A percentile compares a stretch with the other conserved stretches of the same genome.
Evolutionary conservation across 2,888 invertebrate species (phyloP).

Genomic region (Arrhopalites spinosus): DNA sequence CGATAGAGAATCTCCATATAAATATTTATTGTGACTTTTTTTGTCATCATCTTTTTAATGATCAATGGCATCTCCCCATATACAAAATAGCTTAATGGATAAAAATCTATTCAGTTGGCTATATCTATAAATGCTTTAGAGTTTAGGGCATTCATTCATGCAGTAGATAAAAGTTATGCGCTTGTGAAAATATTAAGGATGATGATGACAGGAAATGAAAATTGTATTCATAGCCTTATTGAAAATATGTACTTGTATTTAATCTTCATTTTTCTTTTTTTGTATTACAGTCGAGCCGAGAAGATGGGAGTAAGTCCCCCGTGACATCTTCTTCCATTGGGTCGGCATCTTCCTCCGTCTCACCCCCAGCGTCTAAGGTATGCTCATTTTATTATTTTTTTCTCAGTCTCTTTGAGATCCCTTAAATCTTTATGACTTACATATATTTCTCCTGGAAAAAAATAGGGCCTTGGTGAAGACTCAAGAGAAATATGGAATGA

Average conservation of each 20-base stretch:
- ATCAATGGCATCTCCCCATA: too few species aligned
- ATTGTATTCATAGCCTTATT: background rate
- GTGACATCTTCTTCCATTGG: slow-evolving; percentile 61
- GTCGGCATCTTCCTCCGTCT: slow-evolving; percentile 58
- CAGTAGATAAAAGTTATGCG: background rate
- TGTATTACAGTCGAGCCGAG: slow-evolving; percentile 59
- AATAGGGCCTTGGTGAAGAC: too few species aligned
- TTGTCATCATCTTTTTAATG: too few species aligned
- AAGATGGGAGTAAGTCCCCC: slow-evolving; percentile 60
- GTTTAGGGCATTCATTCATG: too few species aligned
- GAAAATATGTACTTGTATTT: background rate
- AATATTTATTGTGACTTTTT: too few species aligned
- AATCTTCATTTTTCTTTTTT: slow-evolving; percentile 31
- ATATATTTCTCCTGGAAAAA: too few species aligned
- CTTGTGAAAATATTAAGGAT: background rate
- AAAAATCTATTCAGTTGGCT: too few species aligned
- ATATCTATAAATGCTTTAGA: too few species aligned
- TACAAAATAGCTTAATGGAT: too few species aligned
- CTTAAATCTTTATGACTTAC: background rate
- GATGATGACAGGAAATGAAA: slow-evolving; percentile 16
- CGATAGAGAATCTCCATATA: too few species aligned
- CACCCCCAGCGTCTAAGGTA: slow-evolving; percentile 56
- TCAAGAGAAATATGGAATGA: too few species aligned
- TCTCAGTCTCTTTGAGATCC: background rate
- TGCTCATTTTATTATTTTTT: background rate